Evolutionary conservation across 2,888 invertebrate species (phyloP), one percentile per base, ranked within the genome.

Genomic region (Aleiodes leptofemur): DNA sequence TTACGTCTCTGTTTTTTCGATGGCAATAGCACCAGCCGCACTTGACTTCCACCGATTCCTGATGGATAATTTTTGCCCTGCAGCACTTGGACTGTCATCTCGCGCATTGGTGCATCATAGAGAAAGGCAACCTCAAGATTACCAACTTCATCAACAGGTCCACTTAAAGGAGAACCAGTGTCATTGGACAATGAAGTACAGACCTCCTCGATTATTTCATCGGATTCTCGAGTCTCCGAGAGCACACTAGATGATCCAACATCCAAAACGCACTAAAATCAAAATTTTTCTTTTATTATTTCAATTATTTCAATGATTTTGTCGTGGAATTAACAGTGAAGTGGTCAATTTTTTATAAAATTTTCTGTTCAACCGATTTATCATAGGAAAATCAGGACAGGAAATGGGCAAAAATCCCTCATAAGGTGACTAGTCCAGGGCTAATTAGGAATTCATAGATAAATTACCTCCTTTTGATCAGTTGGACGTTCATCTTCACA

Each of bases 1-100:
- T 98, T 98, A 90, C 96, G 96, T 85, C 97, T 96, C 88, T 97
- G 97, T 90, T 97, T 97, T 88, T 97, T 97, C 86, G 95, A 93
- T 4, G 98, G 98, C 80, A 98, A 90, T 85, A 98, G 92, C 64
- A 98, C 93, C 82, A 98, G 92, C 80, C 97, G 93, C 78, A 97
- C 96, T 94, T 97, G 91, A 91, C 90, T 94, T 92, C 81, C 94
- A 92, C 84, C 93, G 89, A 90, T 94, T 91, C 88, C 94, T 91
- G 82, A 94, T 92, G 76, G 96, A 94, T 83, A 98, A 92, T 95
- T 94, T 69, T 95, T 92, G 0, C 96, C 97, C 90, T 97, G 97
- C 79, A 97, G 91, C 72, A 98, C 94, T 84, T 97, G 96, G 31
- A 98, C 95, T 59, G 96, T 96, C 96, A 98, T 97, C 90, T 96